Base-by-base conservation (phyloP, 2,113 vertebrate genomes). In the Silurus asotus region DNA sequence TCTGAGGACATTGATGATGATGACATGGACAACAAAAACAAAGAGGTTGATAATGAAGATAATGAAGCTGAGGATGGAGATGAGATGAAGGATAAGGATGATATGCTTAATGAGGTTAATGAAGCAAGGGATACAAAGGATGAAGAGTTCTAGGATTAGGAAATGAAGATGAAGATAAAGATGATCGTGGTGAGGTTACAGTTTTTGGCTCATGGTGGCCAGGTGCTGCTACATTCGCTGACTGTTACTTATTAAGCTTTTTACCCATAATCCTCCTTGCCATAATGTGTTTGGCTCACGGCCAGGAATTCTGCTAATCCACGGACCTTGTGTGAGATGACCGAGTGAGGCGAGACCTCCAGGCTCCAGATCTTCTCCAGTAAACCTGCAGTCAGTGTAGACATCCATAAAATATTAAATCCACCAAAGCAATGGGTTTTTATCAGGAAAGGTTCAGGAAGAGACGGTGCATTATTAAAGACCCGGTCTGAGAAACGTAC, bases 351-450 rank as follows among this genome's bases (percentile, higher is more conserved):
- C 8, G n/a, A 19, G 37, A 48, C 13, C 3, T 64, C 49, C 51
- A 51, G 72, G 7, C 3, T 64, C 49, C 51, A 51, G 72, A 4
- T 51, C 6, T 0, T 5, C 20, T 55, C 51, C 74, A 37, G 45
- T 37, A 9, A 64, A 77, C 58, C 59, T 84, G 58, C 56, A 55
- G 48, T 15, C 25, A 64, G 56, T 75, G 28, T 61, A 15, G 15
- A 28, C 49, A 10, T 17, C 64, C 65, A 72, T 81, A 2, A 81
- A 72, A 84, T 51, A 84, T 88, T 75, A 75, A 55, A 25, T 59
- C 53, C 23, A 28, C 20, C 74, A 81, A 3, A 20, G 25, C 65
- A 64, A 6, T 8, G 1, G 25, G 45, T 37, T 28, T 49, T 25
- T 74, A 49, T 8, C 45, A 74, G 49, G 17, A 14, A 37, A 64